A percentile compares a stretch with the other conserved stretches of the same genome.
Conservation (phyloP, 2,888 invertebrate genomes). For the Agrilus mali region DNA sequence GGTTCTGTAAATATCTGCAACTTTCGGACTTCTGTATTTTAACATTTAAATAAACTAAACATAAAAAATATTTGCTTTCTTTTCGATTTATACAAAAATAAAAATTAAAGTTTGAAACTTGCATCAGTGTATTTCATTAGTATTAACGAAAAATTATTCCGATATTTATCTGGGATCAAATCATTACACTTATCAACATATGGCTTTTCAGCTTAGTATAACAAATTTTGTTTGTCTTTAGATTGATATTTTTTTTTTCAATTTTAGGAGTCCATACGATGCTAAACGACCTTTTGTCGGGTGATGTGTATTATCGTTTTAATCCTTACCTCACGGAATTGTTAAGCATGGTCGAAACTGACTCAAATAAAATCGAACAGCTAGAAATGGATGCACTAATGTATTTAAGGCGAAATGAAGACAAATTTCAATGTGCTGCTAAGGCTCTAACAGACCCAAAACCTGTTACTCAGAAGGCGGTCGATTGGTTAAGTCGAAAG, state of each 20-base stretch:
- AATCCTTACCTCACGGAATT: constrained; percentile 79
- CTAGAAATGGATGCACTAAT: constrained; percentile 63
- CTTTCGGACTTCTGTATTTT: too few species aligned
- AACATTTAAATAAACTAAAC: too few species aligned
- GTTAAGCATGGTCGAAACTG: constrained; percentile 68
- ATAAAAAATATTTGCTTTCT: too few species aligned
- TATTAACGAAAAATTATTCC: too few species aligned
- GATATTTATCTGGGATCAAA: too few species aligned
- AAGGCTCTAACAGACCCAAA: constrained; percentile 34
- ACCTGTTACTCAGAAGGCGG: constrained; percentile 29
- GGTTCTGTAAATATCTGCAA: too few species aligned
- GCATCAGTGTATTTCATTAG: too few species aligned
- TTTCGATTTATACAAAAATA: too few species aligned
- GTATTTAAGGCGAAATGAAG: constrained; percentile 69
- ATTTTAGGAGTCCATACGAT: constrained; percentile 61
- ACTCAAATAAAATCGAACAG: constrained; percentile 55
- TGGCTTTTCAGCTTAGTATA: too few species aligned
- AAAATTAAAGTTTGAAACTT: too few species aligned
- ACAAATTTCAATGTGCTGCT: constrained; percentile 56
- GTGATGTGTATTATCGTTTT: constrained; percentile 66
- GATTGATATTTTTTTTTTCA: not conserved
- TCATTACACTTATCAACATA: too few species aligned
- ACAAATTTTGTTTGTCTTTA: not conserved
- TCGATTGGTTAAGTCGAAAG: constrained; percentile 36
- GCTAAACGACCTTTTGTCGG: constrained; percentile 61